Base-by-base conservation (phyloP, 2,888 invertebrate genomes). In the Gisinianus flammeolus region DNA sequence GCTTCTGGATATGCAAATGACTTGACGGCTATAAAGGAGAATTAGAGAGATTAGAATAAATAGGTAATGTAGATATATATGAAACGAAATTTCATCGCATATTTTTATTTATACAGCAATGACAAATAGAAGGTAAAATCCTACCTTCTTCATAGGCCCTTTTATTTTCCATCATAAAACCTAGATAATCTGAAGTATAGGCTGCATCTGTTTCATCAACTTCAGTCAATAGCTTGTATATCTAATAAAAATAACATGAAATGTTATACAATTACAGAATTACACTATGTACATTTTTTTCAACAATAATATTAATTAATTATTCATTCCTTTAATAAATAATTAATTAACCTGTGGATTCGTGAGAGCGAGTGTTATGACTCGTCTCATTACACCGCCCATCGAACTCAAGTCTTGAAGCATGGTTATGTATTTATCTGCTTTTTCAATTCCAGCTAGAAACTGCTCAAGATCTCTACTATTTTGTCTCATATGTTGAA, bases 341-440 rank as follows among this genome's bases (percentile, higher is more conserved):
- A 64, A 28, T 4, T 64, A 31, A 54, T 44, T 58, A 85, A 93
- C 92, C 84, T 94, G 93, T 74, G 94, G 93, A 89, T 95, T 94
- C 76, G 94, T 96, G 35, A 98, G 90, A 35, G 95, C 94, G 83
- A 93, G 90, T 62, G 96, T 96, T 93, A 98, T 96, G 78, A 97
- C 95, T 85, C 91, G 90, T 83, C 97, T 90, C 97, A 98, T 97
- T 82, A 97, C 92, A 83, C 96, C 96, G 54, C 98, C 98, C 95
- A 97, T 95, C 86, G 95, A 95, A 88, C 96, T 96, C 85, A 97
- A 91, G 86, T 96, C 95, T 88, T 97, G 93, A 80, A 98, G 88
- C 93, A 97, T 95, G 84, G 93, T 92, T 79, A 97, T 91, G 88
- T 93, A 97, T 79, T 91, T 91, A 87, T 97, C 96, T 78, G 95